A percentile compares a stretch with the other conserved stretches of the same genome.
phyloP scores from a whole-genome alignment of 2,888 invertebrate species.

The Pseudococcus longispinus region DNA sequence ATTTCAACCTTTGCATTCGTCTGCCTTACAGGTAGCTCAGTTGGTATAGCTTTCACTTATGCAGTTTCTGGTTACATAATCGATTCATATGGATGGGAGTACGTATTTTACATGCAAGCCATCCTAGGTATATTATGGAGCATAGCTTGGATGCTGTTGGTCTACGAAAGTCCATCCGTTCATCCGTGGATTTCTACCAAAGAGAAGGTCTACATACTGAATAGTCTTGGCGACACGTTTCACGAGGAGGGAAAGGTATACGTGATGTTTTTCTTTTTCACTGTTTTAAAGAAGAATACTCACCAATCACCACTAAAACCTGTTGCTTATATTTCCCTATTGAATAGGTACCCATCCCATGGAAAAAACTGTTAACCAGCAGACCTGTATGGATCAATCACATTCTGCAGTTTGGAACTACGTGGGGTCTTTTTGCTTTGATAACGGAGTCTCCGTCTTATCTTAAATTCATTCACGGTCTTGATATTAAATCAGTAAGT shows the following conservation, averaged over 20 bases:
- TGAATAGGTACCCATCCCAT: slow-evolving; percentile 68
- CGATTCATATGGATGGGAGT: slow-evolving; percentile 73
- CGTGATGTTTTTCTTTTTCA: too few species aligned
- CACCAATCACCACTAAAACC: not conserved
- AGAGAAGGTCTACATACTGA: slow-evolving; percentile 70
- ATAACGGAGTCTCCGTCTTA: slow-evolving; percentile 76
- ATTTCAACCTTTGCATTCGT: not conserved
- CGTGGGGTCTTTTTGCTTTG: slow-evolving; percentile 75
- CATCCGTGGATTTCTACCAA: slow-evolving; percentile 71
- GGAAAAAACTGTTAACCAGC: slow-evolving; percentile 69
- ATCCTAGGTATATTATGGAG: slow-evolving; percentile 72
- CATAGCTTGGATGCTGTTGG: slow-evolving; percentile 69
- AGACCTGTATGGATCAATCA: slow-evolving; percentile 71
- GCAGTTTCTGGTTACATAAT: slow-evolving; percentile 75
- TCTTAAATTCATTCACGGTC: slow-evolving; percentile 73
- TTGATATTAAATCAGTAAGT: slow-evolving; percentile 72
- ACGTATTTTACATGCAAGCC: slow-evolving; percentile 74
- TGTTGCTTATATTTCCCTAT: not conserved
- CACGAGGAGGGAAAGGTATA: slow-evolving; percentile 46
- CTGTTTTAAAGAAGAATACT: not conserved
- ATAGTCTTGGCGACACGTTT: slow-evolving; percentile 65
- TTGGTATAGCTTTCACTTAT: slow-evolving; percentile 73
- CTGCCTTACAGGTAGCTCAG: slow-evolving; percentile 66
- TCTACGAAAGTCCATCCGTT: slow-evolving; percentile 70
- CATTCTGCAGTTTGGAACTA: slow-evolving; percentile 71